Percentiles rank a stretch among this genome's conserved stretches.
Evolutionary conservation across 1,140 invertebrate species (phyloP).

Genomic region (Apocrypta bakeri): DNA sequence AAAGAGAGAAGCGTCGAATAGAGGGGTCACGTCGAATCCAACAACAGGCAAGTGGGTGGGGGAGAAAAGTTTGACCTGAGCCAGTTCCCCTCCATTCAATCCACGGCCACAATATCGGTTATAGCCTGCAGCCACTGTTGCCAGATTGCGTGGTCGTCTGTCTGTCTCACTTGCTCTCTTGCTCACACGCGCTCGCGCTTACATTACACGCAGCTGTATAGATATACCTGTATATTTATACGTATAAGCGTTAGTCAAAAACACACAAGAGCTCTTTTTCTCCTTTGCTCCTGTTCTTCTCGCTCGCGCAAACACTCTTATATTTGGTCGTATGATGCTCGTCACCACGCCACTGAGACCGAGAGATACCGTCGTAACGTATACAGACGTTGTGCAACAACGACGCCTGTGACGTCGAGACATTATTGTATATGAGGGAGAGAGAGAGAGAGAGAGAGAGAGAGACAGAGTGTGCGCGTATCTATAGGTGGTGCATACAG

Average conservation of each 20-base stretch:
- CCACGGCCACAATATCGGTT: constrained; percentile 74
- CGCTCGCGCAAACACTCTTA: background rate
- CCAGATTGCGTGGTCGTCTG: constrained; percentile 66
- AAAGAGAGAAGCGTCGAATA: constrained; percentile 28
- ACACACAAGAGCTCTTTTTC: constrained; percentile 40
- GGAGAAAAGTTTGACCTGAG: constrained; percentile 68
- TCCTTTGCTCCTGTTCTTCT: constrained; percentile 25
- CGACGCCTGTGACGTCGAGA: constrained; percentile 41
- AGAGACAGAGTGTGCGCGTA: no score
- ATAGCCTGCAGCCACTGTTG: constrained; percentile 72
- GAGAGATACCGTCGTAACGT: constrained; percentile 23
- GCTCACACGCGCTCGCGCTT: constrained; percentile 26
- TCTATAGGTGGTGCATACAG: constrained; percentile 19
- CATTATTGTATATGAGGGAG: background rate
- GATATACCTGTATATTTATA: background rate
- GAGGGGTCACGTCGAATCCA: constrained; percentile 51
- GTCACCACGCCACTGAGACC: background rate
- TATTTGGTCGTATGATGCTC: background rate
- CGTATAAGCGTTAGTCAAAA: background rate
- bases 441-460: no score
- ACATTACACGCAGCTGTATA: background rate
- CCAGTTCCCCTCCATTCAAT: constrained; percentile 73
- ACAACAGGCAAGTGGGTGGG: constrained; percentile 61
- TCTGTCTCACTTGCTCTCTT: constrained; percentile 14
- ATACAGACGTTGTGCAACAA: background rate